Evolutionary conservation across 2,888 invertebrate species (phyloP).

Genomic region (Leptopterna dolabrata): DNA sequence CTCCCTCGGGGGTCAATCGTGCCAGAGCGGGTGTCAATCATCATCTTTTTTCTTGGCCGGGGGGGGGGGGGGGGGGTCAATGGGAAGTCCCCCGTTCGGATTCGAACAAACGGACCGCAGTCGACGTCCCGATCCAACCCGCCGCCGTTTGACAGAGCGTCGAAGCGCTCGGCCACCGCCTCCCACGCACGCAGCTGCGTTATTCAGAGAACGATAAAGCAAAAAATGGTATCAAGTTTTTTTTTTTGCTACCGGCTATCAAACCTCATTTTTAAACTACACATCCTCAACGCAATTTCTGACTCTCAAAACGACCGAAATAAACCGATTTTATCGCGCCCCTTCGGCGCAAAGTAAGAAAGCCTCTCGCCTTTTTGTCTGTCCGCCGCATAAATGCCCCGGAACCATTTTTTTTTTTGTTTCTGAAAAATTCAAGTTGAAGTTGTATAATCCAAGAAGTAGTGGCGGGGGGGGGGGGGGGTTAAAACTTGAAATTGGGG

Average conservation of each 20-base stretch:
- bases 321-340: slow-evolving; percentile 2
- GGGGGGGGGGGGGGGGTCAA: too few species aligned
- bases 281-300: neutral
- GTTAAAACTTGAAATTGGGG: neutral
- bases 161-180: too few species aligned
- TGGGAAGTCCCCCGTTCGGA: too few species aligned
- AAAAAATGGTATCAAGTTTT: neutral
- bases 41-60: too few species aligned
- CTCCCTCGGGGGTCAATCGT: too few species aligned
- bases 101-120: too few species aligned
- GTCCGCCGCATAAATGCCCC: neutral
- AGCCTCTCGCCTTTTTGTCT: neutral
- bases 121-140: too few species aligned
- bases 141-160: too few species aligned
- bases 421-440: neutral
- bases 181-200: too few species aligned
- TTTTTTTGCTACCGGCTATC: neutral
- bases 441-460: neutral
- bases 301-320: neutral
- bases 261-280: neutral
- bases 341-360: neutral
- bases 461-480: neutral
- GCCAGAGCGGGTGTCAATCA: too few species aligned
- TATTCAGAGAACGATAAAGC: too few species aligned
- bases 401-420: neutral